Conservation (phyloP, 2,113 vertebrate species). For the Melanocharis versteri region DNA sequence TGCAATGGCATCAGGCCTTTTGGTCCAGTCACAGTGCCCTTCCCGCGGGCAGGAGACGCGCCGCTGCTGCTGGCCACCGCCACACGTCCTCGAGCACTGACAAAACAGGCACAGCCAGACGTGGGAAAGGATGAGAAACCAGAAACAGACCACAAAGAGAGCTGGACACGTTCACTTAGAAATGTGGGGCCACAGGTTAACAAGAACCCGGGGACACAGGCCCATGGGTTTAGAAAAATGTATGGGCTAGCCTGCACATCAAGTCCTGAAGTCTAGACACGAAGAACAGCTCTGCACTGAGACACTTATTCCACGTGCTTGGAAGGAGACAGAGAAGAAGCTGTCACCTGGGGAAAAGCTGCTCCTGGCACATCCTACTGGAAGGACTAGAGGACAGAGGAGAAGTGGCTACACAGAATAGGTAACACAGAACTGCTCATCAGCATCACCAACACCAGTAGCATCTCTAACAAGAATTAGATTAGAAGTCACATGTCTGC, state of each 20-base stretch:
- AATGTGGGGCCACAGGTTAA: not conserved
- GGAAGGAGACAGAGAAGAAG: not conserved
- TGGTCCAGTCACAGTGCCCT: conserved; percentile 53
- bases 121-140: not conserved
- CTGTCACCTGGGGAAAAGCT: not conserved
- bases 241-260: not conserved
- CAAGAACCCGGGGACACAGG: not conserved
- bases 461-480: not conserved
- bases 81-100: conserved; percentile 71
- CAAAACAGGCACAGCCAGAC: not conserved
- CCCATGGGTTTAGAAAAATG: not conserved
- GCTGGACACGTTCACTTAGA: not conserved
- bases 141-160: not conserved
- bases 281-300: not conserved
- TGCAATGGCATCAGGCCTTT: not conserved
- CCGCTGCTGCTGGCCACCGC: conserved; percentile 53
- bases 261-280: not conserved
- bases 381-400: not conserved
- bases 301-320: not conserved
- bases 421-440: not conserved
- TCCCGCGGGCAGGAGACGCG: conserved; percentile 28
- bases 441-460: not conserved
- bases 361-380: not conserved
- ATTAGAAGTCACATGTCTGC: not conserved
- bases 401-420: not conserved